Evolutionary conservation across 2,888 invertebrate species (phyloP).

Genomic region (Teleiodes luculella): DNA sequence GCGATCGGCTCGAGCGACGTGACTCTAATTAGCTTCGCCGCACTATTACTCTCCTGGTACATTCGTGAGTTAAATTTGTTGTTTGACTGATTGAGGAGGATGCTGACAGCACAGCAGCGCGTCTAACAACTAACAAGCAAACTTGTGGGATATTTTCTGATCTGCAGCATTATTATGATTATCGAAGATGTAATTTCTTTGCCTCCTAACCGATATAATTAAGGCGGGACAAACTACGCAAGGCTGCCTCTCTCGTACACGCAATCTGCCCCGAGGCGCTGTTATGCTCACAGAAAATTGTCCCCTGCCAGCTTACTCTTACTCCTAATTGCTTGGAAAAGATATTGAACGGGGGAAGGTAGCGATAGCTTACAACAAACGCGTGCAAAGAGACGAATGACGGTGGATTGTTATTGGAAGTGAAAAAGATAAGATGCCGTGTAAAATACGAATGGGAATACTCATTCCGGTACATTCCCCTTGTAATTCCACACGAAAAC

Average conservation of each 20-base stretch:
- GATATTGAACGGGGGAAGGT: slow-evolving; percentile 8
- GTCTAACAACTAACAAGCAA: too few species aligned
- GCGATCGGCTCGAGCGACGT: slow-evolving; percentile 13
- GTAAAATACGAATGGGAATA: slow-evolving; percentile 1
- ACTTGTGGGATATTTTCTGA: neutral
- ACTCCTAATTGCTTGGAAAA: slow-evolving; percentile 8
- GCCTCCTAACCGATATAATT: slow-evolving; percentile 10
- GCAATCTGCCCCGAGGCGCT: slow-evolving; percentile 13
- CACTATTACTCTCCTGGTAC: slow-evolving; percentile 11
- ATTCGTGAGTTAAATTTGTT: slow-evolving; percentile 8
- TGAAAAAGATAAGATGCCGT: neutral
- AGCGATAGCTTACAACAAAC: neutral
- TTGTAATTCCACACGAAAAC: slow-evolving; percentile 25
- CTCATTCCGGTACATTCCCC: slow-evolving; percentile 10
- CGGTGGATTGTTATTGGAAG: neutral
- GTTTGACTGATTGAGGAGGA: slow-evolving; percentile 10
- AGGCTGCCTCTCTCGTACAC: slow-evolving; percentile 11
- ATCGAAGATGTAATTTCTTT: neutral
- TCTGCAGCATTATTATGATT: neutral
- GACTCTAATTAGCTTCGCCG: slow-evolving; percentile 10
- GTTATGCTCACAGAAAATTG: slow-evolving; percentile 11
- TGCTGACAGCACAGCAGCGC: neutral
- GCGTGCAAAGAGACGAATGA: neutral
- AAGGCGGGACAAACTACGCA: slow-evolving; percentile 13
- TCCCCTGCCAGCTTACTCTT: slow-evolving; percentile 3